Evolutionary conservation across 2,888 invertebrate species (phyloP), one percentile per base, ranked within the genome.

Genomic region (Cryptus armator): DNA sequence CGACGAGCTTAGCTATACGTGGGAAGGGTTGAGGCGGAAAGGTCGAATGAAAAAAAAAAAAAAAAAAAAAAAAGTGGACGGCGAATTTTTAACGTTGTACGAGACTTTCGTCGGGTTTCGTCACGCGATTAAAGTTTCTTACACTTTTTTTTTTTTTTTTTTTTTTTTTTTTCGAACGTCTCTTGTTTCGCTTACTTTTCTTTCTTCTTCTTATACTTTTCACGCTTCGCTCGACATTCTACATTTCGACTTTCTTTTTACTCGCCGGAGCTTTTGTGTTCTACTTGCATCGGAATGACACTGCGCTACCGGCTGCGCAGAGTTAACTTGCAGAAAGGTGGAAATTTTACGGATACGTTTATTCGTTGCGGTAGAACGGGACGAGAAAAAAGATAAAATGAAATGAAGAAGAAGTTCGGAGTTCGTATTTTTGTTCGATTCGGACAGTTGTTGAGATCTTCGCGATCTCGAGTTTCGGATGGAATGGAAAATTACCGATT

Each of bases 61-160:
- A 71, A 53, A 71, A 12, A 19, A 19, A 51, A 10, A 16, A 37
- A 19, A 37, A 12, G 19, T 44, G 24, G 5, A 62, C 37, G 37
- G 37, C 37, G 37, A 37, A 37, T 37, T 32, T 62, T 32, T 29
- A 29, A 62, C 29, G 59, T 5, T n/a, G 59, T 29, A 62, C 32
- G 59, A 62, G 59, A 12, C 59, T 59, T 29, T 32, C 59, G 59
- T 32, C 24, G 59, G 29, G 24, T 29, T 62, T 62, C 59, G 59
- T n/a, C 59, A 32, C 59, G 59, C 59, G 59, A 62, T 62, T 32
- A 62, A 62, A 62, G 59, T 62, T 62, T 29, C 59, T 32, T 32
- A 12, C 29, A 14, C 6, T 7, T 62, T 32, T 62, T 14, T 16
- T 24, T 19, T 56, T 7, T 62, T 32, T 62, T 14, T 16, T 24